phyloP scores from a whole-genome alignment of 2,113 vertebrate genomes.

The Megaceryle maxima region DNA sequence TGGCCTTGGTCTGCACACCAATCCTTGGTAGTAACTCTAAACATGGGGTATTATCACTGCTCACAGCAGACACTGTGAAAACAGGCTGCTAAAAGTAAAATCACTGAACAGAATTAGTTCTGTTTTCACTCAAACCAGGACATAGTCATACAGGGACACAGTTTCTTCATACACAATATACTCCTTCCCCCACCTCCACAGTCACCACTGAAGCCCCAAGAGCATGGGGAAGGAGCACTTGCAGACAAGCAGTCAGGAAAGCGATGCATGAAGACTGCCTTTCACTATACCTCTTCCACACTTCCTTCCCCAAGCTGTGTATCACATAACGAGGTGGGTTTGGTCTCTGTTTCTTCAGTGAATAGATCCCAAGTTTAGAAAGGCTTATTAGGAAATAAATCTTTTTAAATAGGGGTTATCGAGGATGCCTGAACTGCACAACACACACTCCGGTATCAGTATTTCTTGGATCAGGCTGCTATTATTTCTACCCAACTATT shows the following conservation, averaged over 20 bases:
- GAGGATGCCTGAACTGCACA: background rate
- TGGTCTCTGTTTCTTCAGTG: background rate
- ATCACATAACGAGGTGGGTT: fast-evolving
- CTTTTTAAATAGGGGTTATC: background rate
- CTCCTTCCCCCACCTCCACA: background rate
- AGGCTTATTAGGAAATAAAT: background rate
- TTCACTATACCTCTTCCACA: background rate
- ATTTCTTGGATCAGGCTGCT: background rate
- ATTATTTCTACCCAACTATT: background rate
- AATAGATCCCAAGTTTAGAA: background rate
- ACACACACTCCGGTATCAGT: background rate
- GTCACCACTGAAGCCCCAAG: background rate
- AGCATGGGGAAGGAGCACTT: background rate
- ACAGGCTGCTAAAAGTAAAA: too few species aligned
- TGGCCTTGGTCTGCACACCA: too few species aligned
- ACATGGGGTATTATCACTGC: too few species aligned
- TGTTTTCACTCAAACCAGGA: too few species aligned
- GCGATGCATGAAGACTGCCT: background rate
- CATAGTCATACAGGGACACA: background rate
- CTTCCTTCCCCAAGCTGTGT: background rate
- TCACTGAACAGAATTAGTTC: too few species aligned
- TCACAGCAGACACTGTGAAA: too few species aligned
- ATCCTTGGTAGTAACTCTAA: too few species aligned
- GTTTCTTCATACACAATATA: background rate
- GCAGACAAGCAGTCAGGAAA: background rate